Conservation (phyloP, 2,113 vertebrate species). For the Pholis gunnellus region DNA sequence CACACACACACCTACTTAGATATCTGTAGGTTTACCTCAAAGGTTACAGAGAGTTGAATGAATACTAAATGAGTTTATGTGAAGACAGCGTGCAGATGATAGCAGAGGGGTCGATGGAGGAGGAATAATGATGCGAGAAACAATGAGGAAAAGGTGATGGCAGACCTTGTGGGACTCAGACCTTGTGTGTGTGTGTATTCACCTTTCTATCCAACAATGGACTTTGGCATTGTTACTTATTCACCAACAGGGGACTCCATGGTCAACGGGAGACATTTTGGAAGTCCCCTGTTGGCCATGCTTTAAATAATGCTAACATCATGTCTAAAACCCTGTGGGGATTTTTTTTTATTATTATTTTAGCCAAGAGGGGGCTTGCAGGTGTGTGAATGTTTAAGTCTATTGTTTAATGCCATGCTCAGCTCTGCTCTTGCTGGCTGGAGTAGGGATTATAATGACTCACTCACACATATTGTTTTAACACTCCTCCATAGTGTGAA, state of each 20-base stretch:
- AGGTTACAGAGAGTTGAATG: conserved; percentile 57
- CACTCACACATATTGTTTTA: too few species aligned
- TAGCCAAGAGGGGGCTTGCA: too few species aligned
- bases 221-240: neutral
- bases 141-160: conserved; percentile 40
- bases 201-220: neutral
- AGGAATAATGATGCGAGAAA: conserved; percentile 47
- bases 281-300: too few species aligned
- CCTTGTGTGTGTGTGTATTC: conserved; percentile 1
- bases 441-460: too few species aligned
- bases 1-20: conserved; percentile 11
- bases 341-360: too few species aligned
- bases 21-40: conserved; percentile 39
- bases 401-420: too few species aligned
- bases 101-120: conserved; percentile 21
- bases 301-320: too few species aligned
- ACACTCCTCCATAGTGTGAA: too few species aligned
- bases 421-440: too few species aligned
- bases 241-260: neutral
- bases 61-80: conserved; percentile 55
- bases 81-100: conserved; percentile 53
- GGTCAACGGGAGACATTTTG: too few species aligned
- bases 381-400: too few species aligned
- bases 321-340: too few species aligned
- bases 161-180: neutral